Conservation (phyloP, 2,888 invertebrate species). For the Apomyelois bistriatella region DNA sequence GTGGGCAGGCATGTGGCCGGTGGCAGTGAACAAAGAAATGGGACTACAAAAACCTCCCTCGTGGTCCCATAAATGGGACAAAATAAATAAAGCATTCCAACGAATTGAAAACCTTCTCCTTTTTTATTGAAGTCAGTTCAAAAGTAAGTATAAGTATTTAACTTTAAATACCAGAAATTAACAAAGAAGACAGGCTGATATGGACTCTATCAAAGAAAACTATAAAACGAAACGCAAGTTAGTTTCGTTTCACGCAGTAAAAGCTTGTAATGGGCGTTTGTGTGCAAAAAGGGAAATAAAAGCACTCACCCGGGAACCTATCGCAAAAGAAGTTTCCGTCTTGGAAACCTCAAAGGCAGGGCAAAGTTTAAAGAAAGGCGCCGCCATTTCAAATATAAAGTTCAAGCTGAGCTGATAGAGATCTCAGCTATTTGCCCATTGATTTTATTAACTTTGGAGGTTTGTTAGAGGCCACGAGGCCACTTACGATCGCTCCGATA, state of each 20-base stretch:
- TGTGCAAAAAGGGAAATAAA: slow-evolving; percentile 42
- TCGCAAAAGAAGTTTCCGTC: slow-evolving; percentile 53
- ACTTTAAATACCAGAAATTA: not conserved
- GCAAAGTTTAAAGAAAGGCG: slow-evolving; percentile 63
- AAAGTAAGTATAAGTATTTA: no score
- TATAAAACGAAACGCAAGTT: slow-evolving; percentile 11
- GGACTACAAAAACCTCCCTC: no score
- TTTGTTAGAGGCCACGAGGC: slow-evolving; percentile 20
- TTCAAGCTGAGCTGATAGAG: slow-evolving; percentile 56
- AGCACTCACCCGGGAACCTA: slow-evolving; percentile 40
- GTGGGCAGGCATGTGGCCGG: no score
- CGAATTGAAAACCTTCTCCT: no score
- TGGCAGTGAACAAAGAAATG: no score
- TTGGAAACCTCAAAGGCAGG: slow-evolving; percentile 63
- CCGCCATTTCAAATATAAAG: slow-evolving; percentile 56
- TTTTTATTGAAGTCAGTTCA: no score
- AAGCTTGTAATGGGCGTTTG: slow-evolving; percentile 22
- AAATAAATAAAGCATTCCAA: no score
- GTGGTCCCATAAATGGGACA: no score
- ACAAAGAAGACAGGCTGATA: no score
- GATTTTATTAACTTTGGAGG: slow-evolving; percentile 42
- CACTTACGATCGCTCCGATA: slow-evolving; percentile 9
- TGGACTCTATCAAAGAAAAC: slow-evolving; percentile 3
- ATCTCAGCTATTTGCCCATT: slow-evolving; percentile 42
- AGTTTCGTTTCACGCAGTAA: slow-evolving; percentile 16